Evolutionary conservation across 2,888 invertebrate species (phyloP).

Genomic region (Cosmia pyralina): DNA sequence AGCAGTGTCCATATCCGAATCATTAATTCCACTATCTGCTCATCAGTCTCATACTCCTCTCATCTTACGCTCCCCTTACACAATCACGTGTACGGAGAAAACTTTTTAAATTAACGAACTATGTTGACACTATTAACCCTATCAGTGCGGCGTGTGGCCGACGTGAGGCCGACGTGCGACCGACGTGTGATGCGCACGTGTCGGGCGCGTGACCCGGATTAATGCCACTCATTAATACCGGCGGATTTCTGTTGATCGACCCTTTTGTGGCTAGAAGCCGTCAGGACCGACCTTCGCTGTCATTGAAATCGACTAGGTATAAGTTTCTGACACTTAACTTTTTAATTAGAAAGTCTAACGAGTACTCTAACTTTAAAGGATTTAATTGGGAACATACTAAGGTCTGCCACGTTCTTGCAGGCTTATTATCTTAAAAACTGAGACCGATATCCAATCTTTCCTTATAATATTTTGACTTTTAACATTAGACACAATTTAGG

Average conservation of each 20-base stretch:
- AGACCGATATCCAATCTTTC: not conserved
- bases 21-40: not conserved
- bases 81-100: not conserved
- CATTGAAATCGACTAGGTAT: not conserved
- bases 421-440: not conserved
- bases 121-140: constrained; percentile 56
- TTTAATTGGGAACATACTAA: constrained; percentile 7
- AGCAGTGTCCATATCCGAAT: constrained; percentile 1
- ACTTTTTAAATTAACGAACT: constrained; percentile 53
- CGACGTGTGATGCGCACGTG: constrained; percentile 20
- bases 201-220: constrained; percentile 13
- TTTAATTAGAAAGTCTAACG: not conserved
- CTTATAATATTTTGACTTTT: constrained; percentile 5
- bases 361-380: not conserved
- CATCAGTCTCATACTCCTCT: too few species aligned
- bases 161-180: not conserved
- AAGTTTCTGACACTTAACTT: not conserved
- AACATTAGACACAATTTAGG: too few species aligned
- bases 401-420: not conserved
- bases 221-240: constrained; percentile 38
- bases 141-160: constrained; percentile 3
- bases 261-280: not conserved
- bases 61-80: not conserved
- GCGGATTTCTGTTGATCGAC: not conserved
- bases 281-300: not conserved